Evolutionary conservation across 2,113 vertebrate genomes (phyloP).

Genomic region (Tupaia chinensis): DNA sequence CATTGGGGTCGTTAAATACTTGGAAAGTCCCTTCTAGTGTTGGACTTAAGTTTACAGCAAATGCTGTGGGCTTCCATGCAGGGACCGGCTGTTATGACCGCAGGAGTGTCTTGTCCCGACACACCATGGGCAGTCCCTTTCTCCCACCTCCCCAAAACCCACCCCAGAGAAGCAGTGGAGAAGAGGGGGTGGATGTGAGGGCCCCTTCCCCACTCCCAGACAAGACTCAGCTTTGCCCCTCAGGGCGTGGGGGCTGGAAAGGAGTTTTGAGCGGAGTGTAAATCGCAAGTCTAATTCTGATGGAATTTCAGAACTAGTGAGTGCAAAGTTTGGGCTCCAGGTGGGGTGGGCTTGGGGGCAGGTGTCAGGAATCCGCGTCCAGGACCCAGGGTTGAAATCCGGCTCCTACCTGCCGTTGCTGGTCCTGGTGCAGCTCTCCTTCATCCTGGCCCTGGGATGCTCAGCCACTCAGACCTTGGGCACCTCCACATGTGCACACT

Average conservation of each 20-base stretch:
- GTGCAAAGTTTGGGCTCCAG: neutral
- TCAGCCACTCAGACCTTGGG: neutral
- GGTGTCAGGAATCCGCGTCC: neutral
- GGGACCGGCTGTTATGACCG: neutral
- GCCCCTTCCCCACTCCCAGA: neutral
- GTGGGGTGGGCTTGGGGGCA: neutral
- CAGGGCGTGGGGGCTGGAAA: neutral
- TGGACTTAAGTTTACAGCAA: neutral
- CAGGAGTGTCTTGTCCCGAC: neutral
- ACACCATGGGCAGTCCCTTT: neutral
- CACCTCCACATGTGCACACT: neutral
- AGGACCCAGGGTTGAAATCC: neutral
- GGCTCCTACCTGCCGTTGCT: neutral
- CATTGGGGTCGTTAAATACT: neutral
- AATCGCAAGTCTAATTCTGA: neutral
- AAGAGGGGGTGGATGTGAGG: neutral
- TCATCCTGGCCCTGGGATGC: neutral
- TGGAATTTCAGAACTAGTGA: neutral
- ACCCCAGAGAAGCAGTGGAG: neutral
- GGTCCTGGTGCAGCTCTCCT: neutral
- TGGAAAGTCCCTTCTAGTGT: neutral
- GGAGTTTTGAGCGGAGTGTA: neutral
- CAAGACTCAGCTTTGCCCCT: neutral
- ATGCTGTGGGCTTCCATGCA: neutral
- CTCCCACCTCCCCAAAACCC: neutral